Evolutionary conservation across 1,140 invertebrate genomes (phyloP).

Genomic region (Bombus pascuorum): DNA sequence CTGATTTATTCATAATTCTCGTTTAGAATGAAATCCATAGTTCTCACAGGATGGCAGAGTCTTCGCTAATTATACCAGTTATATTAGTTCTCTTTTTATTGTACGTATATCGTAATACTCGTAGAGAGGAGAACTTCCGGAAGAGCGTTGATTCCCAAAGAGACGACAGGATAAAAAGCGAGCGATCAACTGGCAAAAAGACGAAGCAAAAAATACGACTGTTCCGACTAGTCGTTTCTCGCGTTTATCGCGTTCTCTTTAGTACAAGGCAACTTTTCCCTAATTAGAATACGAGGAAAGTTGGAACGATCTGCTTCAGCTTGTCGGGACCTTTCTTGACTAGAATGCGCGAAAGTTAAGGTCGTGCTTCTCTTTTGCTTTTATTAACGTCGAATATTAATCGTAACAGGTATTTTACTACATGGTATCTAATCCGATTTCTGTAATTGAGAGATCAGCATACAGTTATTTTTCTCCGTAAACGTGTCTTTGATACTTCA

Average conservation of each 20-base stretch:
- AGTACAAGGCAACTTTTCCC: conserved; percentile 39
- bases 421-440: no score
- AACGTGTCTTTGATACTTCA: no score
- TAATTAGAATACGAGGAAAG: conserved; percentile 47
- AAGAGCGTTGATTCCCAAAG: conserved; percentile 29
- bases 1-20: conserved; percentile 47
- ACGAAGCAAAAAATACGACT: conserved; percentile 3
- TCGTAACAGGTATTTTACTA: no score
- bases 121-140: conserved; percentile 37
- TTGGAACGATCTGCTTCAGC: not conserved
- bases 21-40: conserved; percentile 30
- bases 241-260: conserved; percentile 26
- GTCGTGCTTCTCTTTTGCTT: not conserved
- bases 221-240: conserved; percentile 23
- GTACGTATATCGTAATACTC: not conserved
- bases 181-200: conserved; percentile 28
- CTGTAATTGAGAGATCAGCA: no score
- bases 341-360: not conserved
- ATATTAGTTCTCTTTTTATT: not conserved
- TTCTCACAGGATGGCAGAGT: conserved; percentile 45
- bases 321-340: not conserved
- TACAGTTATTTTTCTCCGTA: no score
- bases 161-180: not conserved
- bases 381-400: no score
- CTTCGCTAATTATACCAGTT: conserved; percentile 39